Conservation (phyloP, 2,888 invertebrate genomes). For the Melinaea marsaeus region DNA sequence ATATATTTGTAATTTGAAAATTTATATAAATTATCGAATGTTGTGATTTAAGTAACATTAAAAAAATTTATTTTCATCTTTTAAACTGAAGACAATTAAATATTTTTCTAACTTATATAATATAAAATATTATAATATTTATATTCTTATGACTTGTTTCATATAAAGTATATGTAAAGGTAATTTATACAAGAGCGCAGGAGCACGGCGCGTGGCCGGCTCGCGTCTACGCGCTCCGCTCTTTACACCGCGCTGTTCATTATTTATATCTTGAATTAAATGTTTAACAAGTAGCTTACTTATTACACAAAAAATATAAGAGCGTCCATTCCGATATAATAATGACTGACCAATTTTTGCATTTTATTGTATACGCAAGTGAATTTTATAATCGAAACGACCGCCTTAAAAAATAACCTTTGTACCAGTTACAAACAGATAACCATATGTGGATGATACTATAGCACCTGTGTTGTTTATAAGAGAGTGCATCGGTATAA, state of each 20-base stretch:
- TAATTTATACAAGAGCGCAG: constrained; percentile 16
- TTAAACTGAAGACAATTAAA: too few species aligned
- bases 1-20: too few species aligned
- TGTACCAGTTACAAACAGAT: constrained; percentile 57
- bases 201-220: constrained; percentile 41
- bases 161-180: background rate
- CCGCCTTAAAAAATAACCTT: constrained; percentile 59
- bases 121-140: too few species aligned
- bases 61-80: too few species aligned
- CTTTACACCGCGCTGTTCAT: constrained; percentile 22
- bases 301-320: constrained; percentile 5
- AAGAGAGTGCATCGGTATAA: constrained; percentile 73
- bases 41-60: too few species aligned
- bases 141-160: too few species aligned
- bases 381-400: constrained; percentile 47
- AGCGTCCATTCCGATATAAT: background rate
- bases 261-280: constrained; percentile 1
- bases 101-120: too few species aligned
- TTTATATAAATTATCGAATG: too few species aligned
- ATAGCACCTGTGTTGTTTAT: constrained; percentile 77
- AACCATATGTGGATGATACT: constrained; percentile 75
- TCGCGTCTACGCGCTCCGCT: constrained; percentile 39
- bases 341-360: constrained; percentile 2
- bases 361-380: constrained; percentile 9
- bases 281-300: background rate